A percentile compares a stretch with the other conserved stretches of the same genome.
Evolutionary conservation across 2,888 invertebrate species (phyloP).

Genomic region (Neria commutata): DNA sequence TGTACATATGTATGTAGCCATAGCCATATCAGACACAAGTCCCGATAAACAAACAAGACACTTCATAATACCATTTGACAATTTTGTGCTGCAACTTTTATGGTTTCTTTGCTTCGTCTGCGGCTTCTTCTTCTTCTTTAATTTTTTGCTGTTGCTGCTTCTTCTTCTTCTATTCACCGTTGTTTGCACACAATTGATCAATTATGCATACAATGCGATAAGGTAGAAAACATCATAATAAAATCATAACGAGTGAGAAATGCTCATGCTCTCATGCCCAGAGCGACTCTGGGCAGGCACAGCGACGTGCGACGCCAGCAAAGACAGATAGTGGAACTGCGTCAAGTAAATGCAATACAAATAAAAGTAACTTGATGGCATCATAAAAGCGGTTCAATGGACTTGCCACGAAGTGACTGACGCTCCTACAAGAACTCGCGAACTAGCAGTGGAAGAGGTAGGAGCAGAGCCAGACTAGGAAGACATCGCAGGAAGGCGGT

Average conservation of each 20-base stretch:
- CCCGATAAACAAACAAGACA: neutral
- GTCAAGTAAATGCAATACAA: neutral
- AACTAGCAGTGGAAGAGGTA: too few relatives aligned
- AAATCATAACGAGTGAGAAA: neutral
- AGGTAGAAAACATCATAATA: neutral
- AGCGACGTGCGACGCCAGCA: neutral
- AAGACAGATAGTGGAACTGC: too few relatives aligned
- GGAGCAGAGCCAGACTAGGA: conserved; percentile 3
- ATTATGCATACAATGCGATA: conserved; percentile 2
- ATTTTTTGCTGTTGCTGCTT: neutral
- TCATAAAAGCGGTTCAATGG: neutral
- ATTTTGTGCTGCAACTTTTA: neutral
- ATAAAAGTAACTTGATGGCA: neutral
- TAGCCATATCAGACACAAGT: neutral
- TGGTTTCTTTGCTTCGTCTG: neutral
- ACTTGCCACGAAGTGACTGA: neutral
- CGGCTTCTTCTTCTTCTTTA: neutral
- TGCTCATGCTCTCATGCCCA: neutral
- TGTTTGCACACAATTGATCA: conserved; percentile 14
- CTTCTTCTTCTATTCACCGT: neutral
- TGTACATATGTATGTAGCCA: too few relatives aligned
- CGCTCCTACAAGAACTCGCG: too few relatives aligned
- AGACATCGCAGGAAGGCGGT: conserved; percentile 23
- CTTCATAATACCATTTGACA: neutral
- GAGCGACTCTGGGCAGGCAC: too few relatives aligned